Base-by-base conservation (phyloP, 2,797 vertebrate species). In the Rhyacichthys aspro region DNA sequence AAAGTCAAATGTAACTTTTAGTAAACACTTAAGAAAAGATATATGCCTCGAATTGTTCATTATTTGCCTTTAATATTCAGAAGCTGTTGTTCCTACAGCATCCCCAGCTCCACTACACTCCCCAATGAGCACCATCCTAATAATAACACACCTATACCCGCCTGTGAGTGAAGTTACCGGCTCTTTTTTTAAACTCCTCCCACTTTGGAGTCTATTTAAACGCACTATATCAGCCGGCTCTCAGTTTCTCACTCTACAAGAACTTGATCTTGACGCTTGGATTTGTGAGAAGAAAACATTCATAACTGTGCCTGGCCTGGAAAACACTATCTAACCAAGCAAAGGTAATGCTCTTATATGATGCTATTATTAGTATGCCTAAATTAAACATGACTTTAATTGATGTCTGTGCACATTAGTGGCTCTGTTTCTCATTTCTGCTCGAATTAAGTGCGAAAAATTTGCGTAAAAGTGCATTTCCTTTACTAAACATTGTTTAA, bases 151-250 rank as follows among this genome's bases (percentile, higher is more conserved):
- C 47, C 47, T 49, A 10, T 15, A 7, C 5, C 23, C 9, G 43
- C 9, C 18, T 28, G 23, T 28, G 1, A 2, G 23, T 28, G 23
- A 28, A 28, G 4, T 6, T 28, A 28, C 23, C 5, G 17, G 9
- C 12, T 7, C 3, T 9, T 32, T 34, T 9, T 32, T 49, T 55
- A n/a, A 63, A 78, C 83, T 80, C 90, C 92, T 72, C 92, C 92
- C 87, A 80, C 84, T 58, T 36, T n/a, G 23, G 5, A n/a, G n/a
- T 17, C 43, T 92, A 89, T 91, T 92, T 93, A 93, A 93, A 86
- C 56, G 64, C 78, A 14, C 78, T 75, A 78, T 80, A 73, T 86
- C 76, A 79, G 38, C 55, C 64, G 50, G 70, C 63, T 50, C 57
- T 42, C 74, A 81, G 79, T 58, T 82, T 67, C n/a, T n/a, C n/a